Base-by-base conservation (phyloP, 2,797 vertebrate genomes). In the Hippopotamyrus pictus region DNA sequence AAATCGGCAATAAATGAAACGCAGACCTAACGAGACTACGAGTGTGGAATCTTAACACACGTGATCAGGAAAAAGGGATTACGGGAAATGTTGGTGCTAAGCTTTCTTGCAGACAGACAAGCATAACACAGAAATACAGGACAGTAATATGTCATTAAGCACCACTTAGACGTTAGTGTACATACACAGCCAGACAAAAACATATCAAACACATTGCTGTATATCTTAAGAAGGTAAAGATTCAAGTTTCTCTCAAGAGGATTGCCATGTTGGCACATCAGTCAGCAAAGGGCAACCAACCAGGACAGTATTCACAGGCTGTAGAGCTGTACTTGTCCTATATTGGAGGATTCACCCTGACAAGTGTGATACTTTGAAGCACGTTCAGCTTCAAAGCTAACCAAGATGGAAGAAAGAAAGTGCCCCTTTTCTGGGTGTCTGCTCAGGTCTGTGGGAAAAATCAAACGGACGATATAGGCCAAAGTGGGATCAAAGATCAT, bases 251-350 rank as follows among this genome's bases (percentile, higher is more conserved):
- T 84, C 51, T 37, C 53, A 19, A 87, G 29, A 57, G 53, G 85
- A 57, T 57, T 57, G n/a, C 53, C 73, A 91, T 93, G 88, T 94
- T 94, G 94, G 95, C 95, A 95, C 94, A 93, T 94, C 92, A 84
- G 94, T 94, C 92, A 91, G 89, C 92, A 22, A 44, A 82, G 90
- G 90, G 93, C 90, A 53, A 91, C 29, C 89, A 88, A 91, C 93
- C 90, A 59, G 12, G n/a, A 11, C n/a, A 14, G 12, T 2, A 19
- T 41, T 76, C 69, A 79, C 73, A 79, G 29, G 73, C 73, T 76
- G 73, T 8, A 76, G 37, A 76, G 5, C 69, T 41, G 37, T 19
- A 19, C 73, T 79, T 44, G 14, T 79, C 37, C 73, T 79, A 19
- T 4, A 90, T 89, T 90, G 22, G 88, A 89, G 89, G 90, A 53